Percentiles rank a stretch among this genome's conserved stretches.
Conservation (phyloP, 2,888 invertebrate genomes). For the Tanytarsus gracilentus region DNA sequence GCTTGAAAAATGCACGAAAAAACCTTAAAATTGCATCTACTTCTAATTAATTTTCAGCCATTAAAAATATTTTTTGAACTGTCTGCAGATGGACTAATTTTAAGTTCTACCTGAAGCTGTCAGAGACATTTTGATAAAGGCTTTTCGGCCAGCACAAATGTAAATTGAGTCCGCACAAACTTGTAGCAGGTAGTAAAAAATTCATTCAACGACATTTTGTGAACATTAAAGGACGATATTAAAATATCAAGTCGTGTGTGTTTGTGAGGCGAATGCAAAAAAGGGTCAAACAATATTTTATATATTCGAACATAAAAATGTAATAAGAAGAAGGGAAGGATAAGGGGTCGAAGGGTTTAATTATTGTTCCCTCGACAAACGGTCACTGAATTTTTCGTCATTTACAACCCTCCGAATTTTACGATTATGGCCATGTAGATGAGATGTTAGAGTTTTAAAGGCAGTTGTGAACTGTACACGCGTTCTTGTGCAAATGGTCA, state of each 20-base stretch:
- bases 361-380: conserved; percentile 20
- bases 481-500: neutral
- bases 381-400: conserved; percentile 13
- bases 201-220: conserved; percentile 24
- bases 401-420: conserved; percentile 20
- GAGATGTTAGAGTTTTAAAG: too few species aligned
- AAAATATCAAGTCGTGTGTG: conserved; percentile 1
- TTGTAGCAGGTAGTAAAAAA: neutral
- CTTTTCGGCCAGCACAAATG: neutral
- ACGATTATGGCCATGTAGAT: conserved; percentile 21
- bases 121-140: neutral
- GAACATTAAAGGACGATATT: neutral
- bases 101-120: conserved; percentile 21
- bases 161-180: neutral
- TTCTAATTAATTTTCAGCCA: too few species aligned
- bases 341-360: conserved; percentile 28
- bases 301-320: neutral
- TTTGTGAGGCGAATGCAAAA: neutral
- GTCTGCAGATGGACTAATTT: too few species aligned
- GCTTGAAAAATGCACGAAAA: conserved; percentile 5
- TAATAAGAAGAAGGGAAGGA: neutral
- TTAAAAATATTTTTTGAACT: too few species aligned
- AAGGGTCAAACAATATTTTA: conserved; percentile 29
- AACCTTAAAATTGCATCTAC: too few species aligned
- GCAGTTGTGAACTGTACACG: too few species aligned